These are phyloP conservation scores for Myrmecobius fasciatus DNA, from an alignment of 2,113 vertebrate species.

Conservation along the genomic window DNA sequence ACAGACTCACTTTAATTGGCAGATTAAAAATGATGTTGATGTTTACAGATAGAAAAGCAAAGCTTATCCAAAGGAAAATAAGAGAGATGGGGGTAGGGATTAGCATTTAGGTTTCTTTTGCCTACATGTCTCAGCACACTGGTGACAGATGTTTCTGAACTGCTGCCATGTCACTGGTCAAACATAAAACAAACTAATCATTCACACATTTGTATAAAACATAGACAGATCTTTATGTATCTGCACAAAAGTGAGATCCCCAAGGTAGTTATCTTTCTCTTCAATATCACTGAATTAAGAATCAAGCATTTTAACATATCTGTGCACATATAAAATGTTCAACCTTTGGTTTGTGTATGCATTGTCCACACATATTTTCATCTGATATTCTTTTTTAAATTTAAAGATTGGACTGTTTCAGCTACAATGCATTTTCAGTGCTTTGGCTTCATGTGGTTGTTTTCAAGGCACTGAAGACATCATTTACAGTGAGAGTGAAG, in stretches of 20 bases:
- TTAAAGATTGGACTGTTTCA: conserved; percentile 32
- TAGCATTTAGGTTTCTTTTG: conserved; percentile 64
- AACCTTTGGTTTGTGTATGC: conserved; percentile 9
- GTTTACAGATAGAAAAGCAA: conserved; percentile 71
- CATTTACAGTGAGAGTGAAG: conserved; percentile 70
- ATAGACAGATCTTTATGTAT: conserved; percentile 57
- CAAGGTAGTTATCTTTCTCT: conserved; percentile 64
- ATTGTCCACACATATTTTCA: conserved; percentile 3
- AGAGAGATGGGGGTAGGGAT: conserved; percentile 52
- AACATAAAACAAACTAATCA: conserved; percentile 71
- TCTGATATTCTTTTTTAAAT: not conserved
- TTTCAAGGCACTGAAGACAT: conserved; percentile 65
- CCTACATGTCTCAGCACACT: conserved; percentile 52
- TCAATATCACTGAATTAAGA: conserved; percentile 71
- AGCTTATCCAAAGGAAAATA: conserved; percentile 66
- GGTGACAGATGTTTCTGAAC: conserved; percentile 71
- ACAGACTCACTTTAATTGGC: conserved; percentile 73
- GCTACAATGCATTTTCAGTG: conserved; percentile 53
- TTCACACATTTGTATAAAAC: conserved; percentile 45
- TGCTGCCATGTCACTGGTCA: conserved; percentile 58
- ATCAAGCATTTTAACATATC: conserved; percentile 23
- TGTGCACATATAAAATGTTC: conserved; percentile 18
- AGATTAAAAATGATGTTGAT: conserved; percentile 72
- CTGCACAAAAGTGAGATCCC: conserved; percentile 51
- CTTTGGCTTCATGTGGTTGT: conserved; percentile 52